Evolutionary conservation across 2,888 invertebrate genomes (phyloP), one percentile per base, ranked within the genome.

Genomic region (Anodontia alba): DNA sequence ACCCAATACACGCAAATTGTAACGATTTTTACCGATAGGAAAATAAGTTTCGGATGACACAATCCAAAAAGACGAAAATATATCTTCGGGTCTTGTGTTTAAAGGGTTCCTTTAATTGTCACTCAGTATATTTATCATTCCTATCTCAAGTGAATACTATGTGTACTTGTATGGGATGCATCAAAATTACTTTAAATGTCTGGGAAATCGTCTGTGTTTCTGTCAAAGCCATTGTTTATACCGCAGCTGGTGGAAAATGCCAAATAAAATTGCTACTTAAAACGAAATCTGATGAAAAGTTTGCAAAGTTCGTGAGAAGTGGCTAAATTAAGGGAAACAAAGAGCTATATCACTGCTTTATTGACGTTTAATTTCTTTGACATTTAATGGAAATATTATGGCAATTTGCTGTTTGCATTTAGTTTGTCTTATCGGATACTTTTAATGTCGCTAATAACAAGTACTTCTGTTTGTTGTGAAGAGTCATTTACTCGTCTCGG

Each of bases 241-340:
- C 8, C 1, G 23, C 62, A 31, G 31, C 1, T 33, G 33, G 33
- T 72, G 49, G 57, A 31, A 81, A 81, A 81, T 81, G 81, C 74
- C 81, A 81, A 78, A 78, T 78, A 74, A 71, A 75, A 81, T 81
- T 78, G 57, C 75, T 43, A 29, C 42, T 43, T 42, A 43, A 43
- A 29, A 29, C 69, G 36, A 33, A 67, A 67, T n/a, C 42, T 67
- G 67, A 67, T 67, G 36, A 33, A 69, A 69, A 69, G 69, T 69
- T 69, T 69, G 43, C 69, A 69, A 69, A 69, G 69, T 69, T 69
- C 69, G 43, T 69, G 69, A 46, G 69, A 69, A 69, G 33, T 42
- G 43, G 69, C 20, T 38, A 38, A 43, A 69, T 69, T 43, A 69
- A 43, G 26, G 17, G 69, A 69, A 69, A 62, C 62, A 62, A 62